phyloP scores from a whole-genome alignment of 64 coral and sea anemone species.

The Platygyra sinensis region DNA sequence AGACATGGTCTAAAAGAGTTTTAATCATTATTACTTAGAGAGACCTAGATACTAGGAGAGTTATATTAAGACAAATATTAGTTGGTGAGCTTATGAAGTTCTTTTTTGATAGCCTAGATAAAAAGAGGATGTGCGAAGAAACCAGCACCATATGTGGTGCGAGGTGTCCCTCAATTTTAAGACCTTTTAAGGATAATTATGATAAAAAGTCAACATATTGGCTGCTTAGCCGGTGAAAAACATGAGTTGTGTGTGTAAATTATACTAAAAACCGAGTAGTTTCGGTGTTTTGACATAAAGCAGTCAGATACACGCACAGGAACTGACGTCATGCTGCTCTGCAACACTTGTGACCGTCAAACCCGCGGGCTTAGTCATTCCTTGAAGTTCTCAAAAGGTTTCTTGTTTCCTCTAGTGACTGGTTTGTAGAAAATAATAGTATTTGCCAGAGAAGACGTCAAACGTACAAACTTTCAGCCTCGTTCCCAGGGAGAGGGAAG shows the following conservation, averaged over 20 bases:
- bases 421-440: too few relatives aligned
- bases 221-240: background rate
- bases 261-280: background rate
- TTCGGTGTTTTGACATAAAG: background rate
- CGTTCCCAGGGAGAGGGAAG: background rate
- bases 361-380: too few relatives aligned
- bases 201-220: background rate
- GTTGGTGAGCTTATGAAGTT: too few relatives aligned
- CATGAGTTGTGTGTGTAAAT: too few relatives aligned
- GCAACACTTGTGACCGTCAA: too few relatives aligned
- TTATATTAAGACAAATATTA: background rate
- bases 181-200: background rate
- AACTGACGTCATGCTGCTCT: too few relatives aligned
- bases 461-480: background rate
- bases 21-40: background rate
- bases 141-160: background rate
- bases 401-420: too few relatives aligned
- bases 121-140: background rate
- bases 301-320: too few relatives aligned
- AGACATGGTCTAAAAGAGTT: background rate
- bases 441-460: background rate
- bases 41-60: too few relatives aligned
- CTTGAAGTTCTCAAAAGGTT: too few relatives aligned
- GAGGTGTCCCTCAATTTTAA: too few relatives aligned
- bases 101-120: background rate